These are phyloP conservation scores for Phengaris alcon DNA, from an alignment of 2,888 invertebrate genomes.

Conservation along the genomic window DNA sequence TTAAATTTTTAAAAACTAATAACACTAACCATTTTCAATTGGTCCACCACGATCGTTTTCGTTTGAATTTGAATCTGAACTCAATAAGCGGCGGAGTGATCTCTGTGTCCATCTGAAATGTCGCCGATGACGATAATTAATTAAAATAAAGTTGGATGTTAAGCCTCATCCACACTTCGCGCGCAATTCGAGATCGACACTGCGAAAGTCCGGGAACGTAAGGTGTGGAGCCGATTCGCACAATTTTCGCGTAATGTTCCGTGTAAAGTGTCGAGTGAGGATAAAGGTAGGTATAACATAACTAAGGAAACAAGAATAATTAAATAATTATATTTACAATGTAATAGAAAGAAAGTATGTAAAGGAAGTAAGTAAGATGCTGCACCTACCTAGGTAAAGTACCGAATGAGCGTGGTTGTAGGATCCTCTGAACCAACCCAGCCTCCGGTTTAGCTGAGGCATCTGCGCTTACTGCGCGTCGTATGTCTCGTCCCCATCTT, in stretches of 20 bases:
- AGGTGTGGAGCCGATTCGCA: neutral
- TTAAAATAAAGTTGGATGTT: too few relatives aligned
- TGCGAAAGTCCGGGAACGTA: too few relatives aligned
- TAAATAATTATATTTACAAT: too few relatives aligned
- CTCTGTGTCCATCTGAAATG: slow-evolving; percentile 62
- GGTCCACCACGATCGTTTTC: slow-evolving; percentile 45
- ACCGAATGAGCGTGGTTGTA: slow-evolving; percentile 53
- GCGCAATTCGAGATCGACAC: too few relatives aligned
- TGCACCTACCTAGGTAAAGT: slow-evolving; percentile 54
- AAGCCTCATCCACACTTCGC: too few relatives aligned
- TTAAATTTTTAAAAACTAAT: neutral
- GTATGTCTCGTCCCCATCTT: slow-evolving; percentile 56
- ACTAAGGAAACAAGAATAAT: too few relatives aligned
- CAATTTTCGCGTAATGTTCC: too few relatives aligned
- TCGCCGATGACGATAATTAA: neutral
- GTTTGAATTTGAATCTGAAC: slow-evolving; percentile 53
- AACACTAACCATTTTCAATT: slow-evolving; percentile 47
- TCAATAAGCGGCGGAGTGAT: slow-evolving; percentile 60
- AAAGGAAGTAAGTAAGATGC: neutral
- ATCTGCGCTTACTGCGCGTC: slow-evolving; percentile 67
- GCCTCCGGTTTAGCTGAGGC: slow-evolving; percentile 62
- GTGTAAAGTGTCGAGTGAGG: too few relatives aligned
- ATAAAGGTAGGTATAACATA: too few relatives aligned
- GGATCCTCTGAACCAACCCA: slow-evolving; percentile 54
- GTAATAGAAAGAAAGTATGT: too few relatives aligned